Conservation (phyloP, 2,888 invertebrate species). For the Gortyna flavago region DNA sequence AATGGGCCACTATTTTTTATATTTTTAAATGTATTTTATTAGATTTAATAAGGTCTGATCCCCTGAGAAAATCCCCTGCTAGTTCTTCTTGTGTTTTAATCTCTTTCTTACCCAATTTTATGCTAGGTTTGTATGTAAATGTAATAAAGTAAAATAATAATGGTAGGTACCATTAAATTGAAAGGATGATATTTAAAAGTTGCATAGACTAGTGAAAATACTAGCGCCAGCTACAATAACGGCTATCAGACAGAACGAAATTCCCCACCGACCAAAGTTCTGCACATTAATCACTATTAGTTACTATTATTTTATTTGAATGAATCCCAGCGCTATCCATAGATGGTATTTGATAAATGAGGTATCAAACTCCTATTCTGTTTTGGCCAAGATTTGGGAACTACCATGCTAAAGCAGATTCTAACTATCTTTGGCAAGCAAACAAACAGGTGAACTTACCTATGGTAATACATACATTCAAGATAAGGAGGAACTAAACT, state of each 20-base stretch:
- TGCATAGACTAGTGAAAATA: not conserved
- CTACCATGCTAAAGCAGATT: conserved; percentile 4
- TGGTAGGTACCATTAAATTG: not conserved
- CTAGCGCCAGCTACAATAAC: not conserved
- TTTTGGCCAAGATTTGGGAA: not conserved
- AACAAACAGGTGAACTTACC: conserved; percentile 3
- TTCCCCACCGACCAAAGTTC: conserved; percentile 10
- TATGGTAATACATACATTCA: not conserved
- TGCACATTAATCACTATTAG: not conserved
- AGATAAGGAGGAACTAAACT: conserved; percentile 1
- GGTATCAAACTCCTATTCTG: not conserved
- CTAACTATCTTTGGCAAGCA: not conserved
- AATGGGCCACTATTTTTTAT: too few relatives aligned
- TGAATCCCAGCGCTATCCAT: not conserved
- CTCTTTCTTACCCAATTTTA: too few relatives aligned
- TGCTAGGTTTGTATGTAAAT: too few relatives aligned
- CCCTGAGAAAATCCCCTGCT: too few relatives aligned
- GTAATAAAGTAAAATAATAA: not conserved
- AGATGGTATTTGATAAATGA: not conserved
- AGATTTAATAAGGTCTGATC: too few relatives aligned
- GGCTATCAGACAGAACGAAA: not conserved
- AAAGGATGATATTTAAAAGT: not conserved
- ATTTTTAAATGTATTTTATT: too few relatives aligned
- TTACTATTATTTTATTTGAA: not conserved
- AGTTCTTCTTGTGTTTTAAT: too few relatives aligned